Evolutionary conservation across 2,797 vertebrate species (phyloP).

Genomic region (Aplochiton taeniatus): DNA sequence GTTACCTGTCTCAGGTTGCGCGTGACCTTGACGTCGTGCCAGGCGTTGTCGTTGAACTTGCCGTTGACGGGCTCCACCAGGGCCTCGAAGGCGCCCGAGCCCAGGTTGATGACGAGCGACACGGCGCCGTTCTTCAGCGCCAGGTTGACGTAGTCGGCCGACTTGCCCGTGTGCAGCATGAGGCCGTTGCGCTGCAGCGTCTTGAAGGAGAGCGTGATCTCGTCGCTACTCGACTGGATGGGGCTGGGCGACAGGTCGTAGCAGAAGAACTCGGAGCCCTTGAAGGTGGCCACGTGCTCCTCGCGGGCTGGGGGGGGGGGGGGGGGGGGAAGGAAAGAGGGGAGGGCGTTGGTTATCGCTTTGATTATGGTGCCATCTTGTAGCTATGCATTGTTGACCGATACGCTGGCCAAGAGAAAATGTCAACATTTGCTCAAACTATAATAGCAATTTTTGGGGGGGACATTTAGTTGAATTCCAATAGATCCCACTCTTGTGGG

Average conservation of each 20-base stretch:
- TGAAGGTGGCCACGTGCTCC: constrained; percentile 98
- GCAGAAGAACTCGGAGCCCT: constrained; percentile 99
- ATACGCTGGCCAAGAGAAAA: too few species aligned
- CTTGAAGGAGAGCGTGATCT: constrained; percentile 99
- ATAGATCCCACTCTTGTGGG: too few species aligned
- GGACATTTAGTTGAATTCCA: too few species aligned
- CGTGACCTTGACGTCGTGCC: constrained; percentile 99
- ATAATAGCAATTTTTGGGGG: too few species aligned
- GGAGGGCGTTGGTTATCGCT: too few species aligned
- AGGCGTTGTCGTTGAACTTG: constrained; percentile 99
- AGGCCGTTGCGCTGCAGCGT: constrained; percentile 98
- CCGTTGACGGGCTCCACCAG: constrained; percentile 99
- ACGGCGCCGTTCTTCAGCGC: constrained; percentile 98
- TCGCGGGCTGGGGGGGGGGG: constrained; percentile 83
- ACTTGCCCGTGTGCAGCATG: constrained; percentile 99
- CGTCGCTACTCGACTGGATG: constrained; percentile 98
- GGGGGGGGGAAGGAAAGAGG: constrained; percentile 29
- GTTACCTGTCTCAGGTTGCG: constrained; percentile 99
- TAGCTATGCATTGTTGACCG: too few species aligned
- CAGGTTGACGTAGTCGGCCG: constrained; percentile 98
- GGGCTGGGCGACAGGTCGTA: constrained; percentile 98
- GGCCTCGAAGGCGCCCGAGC: constrained; percentile 98
- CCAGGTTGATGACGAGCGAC: constrained; percentile 99
- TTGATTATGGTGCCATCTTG: too few species aligned
- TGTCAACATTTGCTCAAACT: too few species aligned